Evolutionary conservation across 2,113 vertebrate species (phyloP).

Genomic region (Pipa parva): DNA sequence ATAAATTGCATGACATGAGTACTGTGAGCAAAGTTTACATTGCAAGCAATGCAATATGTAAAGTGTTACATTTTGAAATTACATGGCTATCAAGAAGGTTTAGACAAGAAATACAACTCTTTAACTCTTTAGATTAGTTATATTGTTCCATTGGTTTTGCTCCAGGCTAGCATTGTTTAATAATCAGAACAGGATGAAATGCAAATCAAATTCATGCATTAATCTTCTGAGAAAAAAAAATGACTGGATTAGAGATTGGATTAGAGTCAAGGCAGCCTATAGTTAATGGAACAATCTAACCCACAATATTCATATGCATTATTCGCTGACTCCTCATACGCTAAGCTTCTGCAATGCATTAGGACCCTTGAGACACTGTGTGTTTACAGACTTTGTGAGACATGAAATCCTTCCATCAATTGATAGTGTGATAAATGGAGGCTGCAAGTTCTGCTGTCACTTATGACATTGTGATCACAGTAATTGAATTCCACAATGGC

Average conservation of each 20-base stretch:
- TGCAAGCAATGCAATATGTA: no score
- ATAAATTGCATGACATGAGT: no score
- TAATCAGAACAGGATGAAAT: no score
- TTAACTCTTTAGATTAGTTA: no score
- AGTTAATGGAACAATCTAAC: not conserved
- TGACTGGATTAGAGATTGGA: not conserved
- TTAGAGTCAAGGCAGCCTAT: not conserved
- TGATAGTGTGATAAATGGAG: conserved; percentile 25
- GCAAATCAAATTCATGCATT: not conserved
- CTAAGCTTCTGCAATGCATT: not conserved
- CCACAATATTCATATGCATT: no score
- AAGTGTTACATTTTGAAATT: no score
- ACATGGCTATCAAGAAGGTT: no score
- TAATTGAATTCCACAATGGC: conserved; percentile 13
- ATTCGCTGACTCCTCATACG: no score
- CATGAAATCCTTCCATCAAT: conserved; percentile 6
- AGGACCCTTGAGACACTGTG: not conserved
- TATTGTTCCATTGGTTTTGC: no score
- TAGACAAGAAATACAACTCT: no score
- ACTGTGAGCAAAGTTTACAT: no score
- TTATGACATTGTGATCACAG: conserved; percentile 29
- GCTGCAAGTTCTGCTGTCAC: conserved; percentile 15
- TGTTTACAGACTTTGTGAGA: not conserved
- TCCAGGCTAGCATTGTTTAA: no score
- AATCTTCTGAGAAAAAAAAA: not conserved